Percentiles rank a stretch among this genome's conserved stretches.
These are phyloP conservation scores for Typhlichthys subterraneus DNA, from an alignment of 2,797 vertebrate genomes.

Conservation along the genomic window DNA sequence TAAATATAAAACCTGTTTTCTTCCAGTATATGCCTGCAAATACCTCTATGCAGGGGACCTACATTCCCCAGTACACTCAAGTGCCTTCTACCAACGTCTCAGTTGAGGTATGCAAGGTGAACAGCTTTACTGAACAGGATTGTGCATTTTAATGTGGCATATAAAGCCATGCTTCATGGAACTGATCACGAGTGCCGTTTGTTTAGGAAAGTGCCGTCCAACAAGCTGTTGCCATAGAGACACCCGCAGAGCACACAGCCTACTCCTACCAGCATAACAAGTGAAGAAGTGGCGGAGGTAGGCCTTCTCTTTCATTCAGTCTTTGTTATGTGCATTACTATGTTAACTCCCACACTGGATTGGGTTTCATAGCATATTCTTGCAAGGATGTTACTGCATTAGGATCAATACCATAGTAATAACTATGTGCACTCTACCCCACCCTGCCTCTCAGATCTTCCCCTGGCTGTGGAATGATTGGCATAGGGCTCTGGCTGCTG, in stretches of 20 bases:
- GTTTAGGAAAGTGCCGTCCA: conserved; percentile 86
- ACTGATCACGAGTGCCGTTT: conserved; percentile 18
- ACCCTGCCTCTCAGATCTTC: conserved; percentile 40
- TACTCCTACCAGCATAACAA: conserved; percentile 94
- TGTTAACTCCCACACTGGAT: neutral
- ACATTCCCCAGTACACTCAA: conserved; percentile 88
- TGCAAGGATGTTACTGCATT: neutral
- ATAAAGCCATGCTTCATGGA: conserved; percentile 5
- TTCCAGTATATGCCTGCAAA: conserved; percentile 86
- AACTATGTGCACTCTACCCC: conserved; percentile 24
- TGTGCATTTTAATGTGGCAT: neutral
- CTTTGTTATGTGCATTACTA: neutral
- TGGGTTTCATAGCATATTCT: neutral
- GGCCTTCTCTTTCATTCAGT: conserved; percentile 17
- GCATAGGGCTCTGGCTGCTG: conserved; percentile 27
- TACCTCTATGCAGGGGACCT: conserved; percentile 88
- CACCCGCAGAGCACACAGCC: conserved; percentile 85
- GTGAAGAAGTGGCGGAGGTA: conserved; percentile 75
- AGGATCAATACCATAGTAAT: conserved; percentile 10
- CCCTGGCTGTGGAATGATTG: conserved; percentile 36
- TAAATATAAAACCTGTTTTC: conserved; percentile 10
- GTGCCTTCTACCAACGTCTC: conserved; percentile 87
- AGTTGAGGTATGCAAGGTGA: conserved; percentile 82
- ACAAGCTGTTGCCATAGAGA: conserved; percentile 85
- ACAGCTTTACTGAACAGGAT: conserved; percentile 1